Percentiles rank a stretch among this genome's conserved stretches.
phyloP scores from a whole-genome alignment of 2,113 vertebrate species.

The Antechinus flavipes region DNA sequence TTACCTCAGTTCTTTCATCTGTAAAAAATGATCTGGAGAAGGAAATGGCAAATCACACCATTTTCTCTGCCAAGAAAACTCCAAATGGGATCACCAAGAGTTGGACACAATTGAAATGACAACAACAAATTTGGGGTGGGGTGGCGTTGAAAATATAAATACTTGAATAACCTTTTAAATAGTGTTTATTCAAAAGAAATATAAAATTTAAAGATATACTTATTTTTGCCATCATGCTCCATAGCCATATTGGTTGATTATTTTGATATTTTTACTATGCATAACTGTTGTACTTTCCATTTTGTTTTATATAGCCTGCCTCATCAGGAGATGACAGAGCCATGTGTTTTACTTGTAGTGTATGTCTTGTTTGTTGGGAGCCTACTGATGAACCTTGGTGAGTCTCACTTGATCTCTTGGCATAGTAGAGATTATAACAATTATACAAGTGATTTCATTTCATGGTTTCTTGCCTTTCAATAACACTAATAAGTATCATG shows the following conservation, averaged over 20 bases:
- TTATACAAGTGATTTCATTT: neutral
- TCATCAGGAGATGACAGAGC: slow-evolving; percentile 98
- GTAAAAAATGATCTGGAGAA: too few relatives aligned
- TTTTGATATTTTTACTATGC: slow-evolving; percentile 22
- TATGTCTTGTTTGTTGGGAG: slow-evolving; percentile 99
- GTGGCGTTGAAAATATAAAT: neutral
- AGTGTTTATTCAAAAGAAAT: neutral
- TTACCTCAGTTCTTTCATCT: too few relatives aligned
- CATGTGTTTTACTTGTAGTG: slow-evolving; percentile 99
- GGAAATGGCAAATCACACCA: too few relatives aligned
- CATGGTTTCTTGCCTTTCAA: neutral
- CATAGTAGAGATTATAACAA: slow-evolving; percentile 35
- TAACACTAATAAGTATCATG: neutral
- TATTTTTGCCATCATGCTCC: neutral
- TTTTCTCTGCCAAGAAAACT: too few relatives aligned
- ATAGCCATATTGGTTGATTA: neutral
- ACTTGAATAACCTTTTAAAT: neutral
- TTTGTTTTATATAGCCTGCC: slow-evolving; percentile 88
- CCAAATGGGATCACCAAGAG: too few relatives aligned
- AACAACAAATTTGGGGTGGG: neutral
- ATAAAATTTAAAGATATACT: neutral
- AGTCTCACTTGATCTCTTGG: slow-evolving; percentile 70
- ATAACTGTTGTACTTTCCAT: neutral
- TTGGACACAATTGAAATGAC: too few relatives aligned
- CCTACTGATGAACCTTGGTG: slow-evolving; percentile 99